Conservation (phyloP, 2,113 vertebrate genomes). For the Myotis brandtii region DNA sequence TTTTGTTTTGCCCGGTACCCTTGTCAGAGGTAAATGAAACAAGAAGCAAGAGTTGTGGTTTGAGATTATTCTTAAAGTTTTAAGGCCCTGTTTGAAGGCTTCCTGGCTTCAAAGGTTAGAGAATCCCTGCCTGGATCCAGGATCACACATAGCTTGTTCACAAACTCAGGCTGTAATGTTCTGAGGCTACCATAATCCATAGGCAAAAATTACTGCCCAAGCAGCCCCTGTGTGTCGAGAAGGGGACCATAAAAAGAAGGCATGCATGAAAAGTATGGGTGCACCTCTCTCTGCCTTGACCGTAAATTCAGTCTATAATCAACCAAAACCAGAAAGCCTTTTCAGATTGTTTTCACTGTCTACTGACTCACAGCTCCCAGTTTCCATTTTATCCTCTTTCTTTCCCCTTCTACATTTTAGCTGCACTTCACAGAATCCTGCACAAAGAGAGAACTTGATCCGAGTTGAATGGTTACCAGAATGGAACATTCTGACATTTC, state of each 20-base stretch:
- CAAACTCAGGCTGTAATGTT: neutral
- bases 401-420: neutral
- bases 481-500: constrained; percentile 53
- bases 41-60: neutral
- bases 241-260: neutral
- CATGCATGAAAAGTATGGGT: neutral
- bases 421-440: neutral
- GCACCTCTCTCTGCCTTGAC: neutral
- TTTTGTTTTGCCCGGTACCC: neutral
- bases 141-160: neutral
- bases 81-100: neutral
- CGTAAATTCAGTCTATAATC: neutral
- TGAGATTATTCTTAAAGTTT: neutral
- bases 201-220: neutral
- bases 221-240: neutral
- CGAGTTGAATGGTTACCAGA: neutral
- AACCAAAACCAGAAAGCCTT: constrained; percentile 2
- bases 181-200: neutral
- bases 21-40: neutral
- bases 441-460: neutral
- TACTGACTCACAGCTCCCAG: neutral
- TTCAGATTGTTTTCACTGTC: neutral
- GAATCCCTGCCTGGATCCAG: neutral
- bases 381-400: neutral
- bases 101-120: neutral